These are phyloP conservation scores for Cheirogaleus major DNA, from an alignment of 2,797 vertebrate genomes.

Conservation along the genomic window DNA sequence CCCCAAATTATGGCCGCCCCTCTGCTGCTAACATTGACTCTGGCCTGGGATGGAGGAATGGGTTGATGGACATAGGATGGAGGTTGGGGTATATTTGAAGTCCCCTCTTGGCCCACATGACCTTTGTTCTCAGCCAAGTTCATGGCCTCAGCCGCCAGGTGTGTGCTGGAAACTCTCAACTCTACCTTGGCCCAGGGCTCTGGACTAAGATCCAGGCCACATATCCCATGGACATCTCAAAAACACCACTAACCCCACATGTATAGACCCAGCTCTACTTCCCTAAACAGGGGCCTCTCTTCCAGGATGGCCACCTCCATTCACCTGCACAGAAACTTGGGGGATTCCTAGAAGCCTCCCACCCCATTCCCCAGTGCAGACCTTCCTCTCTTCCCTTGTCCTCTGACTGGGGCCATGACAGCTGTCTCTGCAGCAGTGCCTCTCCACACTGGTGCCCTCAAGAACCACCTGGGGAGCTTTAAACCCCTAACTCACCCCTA, in stretches of 20 bases:
- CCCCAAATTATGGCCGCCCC: not conserved
- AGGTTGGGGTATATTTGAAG: not conserved
- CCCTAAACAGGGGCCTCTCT: too few species aligned
- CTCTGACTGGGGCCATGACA: not conserved
- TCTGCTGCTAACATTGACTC: not conserved
- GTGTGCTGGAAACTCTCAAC: not conserved
- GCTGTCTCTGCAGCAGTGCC: not conserved
- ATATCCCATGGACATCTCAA: not conserved
- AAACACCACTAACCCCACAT: not conserved
- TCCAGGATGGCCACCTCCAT: not conserved
- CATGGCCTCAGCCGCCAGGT: not conserved
- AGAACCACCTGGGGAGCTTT: not conserved
- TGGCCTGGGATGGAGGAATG: not conserved
- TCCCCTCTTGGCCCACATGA: not conserved
- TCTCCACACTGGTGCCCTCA: too few species aligned
- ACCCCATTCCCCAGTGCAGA: not conserved
- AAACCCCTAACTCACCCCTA: not conserved
- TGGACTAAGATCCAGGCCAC: not conserved
- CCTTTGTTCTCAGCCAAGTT: not conserved
- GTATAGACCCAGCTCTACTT: not conserved
- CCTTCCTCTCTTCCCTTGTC: not conserved
- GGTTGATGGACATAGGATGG: not conserved
- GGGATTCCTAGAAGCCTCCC: not conserved
- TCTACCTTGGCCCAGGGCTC: not conserved
- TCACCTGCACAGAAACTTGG: not conserved